Conservation (phyloP, 2,888 invertebrate genomes). For the Lysandra coridon region DNA sequence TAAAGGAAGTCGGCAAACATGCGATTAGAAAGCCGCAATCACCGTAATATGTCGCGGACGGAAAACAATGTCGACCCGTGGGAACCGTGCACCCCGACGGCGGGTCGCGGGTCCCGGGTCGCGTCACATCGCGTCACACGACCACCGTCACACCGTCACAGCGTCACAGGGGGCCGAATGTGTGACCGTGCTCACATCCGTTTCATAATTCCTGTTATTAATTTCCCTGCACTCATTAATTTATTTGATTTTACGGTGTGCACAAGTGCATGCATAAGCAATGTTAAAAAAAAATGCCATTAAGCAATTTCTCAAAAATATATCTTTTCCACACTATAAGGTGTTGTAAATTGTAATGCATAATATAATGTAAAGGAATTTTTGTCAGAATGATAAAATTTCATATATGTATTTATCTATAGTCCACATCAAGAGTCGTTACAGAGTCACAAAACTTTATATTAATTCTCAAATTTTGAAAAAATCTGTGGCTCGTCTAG, state of each 20-base stretch:
- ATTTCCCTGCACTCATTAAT: conserved; percentile 40
- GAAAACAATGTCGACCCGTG: conserved; percentile 69
- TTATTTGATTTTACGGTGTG: conserved; percentile 27
- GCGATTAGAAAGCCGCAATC: conserved; percentile 64
- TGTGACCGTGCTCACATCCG: conserved; percentile 61
- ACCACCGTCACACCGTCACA: conserved; percentile 48
- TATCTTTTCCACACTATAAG: no score
- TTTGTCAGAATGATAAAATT: no score
- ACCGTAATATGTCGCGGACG: conserved; percentile 72
- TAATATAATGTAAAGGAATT: no score
- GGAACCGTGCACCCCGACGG: conserved; percentile 70
- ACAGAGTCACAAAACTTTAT: no score
- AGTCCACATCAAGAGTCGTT: no score
- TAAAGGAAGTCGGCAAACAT: conserved; percentile 44
- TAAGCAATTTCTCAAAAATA: no score
- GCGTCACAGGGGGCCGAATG: conserved; percentile 61
- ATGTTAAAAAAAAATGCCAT: not conserved
- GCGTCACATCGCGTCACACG: conserved; percentile 47
- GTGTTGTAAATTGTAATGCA: no score
- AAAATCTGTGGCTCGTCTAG: no score
- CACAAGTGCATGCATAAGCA: not conserved
- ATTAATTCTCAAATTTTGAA: no score
- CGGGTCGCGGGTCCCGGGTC: conserved; percentile 52
- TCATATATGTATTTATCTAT: no score
- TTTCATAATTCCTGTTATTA: conserved; percentile 54